Evolutionary conservation across 2,113 vertebrate genomes (phyloP).

Genomic region (Platysteira castanea): DNA sequence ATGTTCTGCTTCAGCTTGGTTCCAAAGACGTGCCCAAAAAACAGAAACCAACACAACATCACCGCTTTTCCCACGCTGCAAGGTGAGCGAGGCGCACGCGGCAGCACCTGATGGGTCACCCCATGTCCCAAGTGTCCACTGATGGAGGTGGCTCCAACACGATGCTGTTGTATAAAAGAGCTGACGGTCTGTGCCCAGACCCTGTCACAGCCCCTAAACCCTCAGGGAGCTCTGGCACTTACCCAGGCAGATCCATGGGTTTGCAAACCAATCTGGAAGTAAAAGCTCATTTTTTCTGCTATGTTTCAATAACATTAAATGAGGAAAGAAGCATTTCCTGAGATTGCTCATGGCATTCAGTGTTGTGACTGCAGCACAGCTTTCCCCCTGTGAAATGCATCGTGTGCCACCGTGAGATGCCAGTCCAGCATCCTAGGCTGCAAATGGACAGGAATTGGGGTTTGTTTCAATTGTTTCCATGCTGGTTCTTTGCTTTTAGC

Average conservation of each 20-base stretch:
- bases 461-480: not conserved
- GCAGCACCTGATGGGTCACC: fast-evolving
- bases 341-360: not conserved
- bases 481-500: not conserved
- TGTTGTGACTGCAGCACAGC: not conserved
- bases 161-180: fast-evolving
- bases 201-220: not conserved
- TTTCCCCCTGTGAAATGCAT: fast-evolving
- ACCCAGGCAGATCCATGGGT: not conserved
- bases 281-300: not conserved
- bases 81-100: fast-evolving
- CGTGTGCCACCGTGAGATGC: fast-evolving
- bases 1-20: not conserved
- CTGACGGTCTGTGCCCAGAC: not conserved
- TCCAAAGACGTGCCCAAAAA: not conserved
- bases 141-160: fast-evolving
- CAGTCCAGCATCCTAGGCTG: not conserved
- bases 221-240: fast-evolving
- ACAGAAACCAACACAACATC: not conserved
- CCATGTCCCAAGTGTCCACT: fast-evolving
- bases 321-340: not conserved
- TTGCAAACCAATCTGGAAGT: not conserved
- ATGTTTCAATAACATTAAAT: not conserved
- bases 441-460: not conserved
- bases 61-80: fast-evolving